phyloP scores from a whole-genome alignment of 1,140 invertebrate species.

The Drosophila tropicalis region DNA sequence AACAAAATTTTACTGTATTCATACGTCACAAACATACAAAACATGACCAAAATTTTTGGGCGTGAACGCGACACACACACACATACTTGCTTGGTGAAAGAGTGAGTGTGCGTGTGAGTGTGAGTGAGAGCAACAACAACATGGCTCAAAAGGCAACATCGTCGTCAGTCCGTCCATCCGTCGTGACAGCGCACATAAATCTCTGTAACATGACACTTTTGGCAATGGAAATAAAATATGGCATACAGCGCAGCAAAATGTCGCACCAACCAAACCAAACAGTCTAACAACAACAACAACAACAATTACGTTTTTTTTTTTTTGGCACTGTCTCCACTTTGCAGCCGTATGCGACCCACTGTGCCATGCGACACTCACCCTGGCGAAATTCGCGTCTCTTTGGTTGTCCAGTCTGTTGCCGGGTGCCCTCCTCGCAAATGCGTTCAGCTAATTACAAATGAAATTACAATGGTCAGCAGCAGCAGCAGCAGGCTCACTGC shows the following conservation, averaged over 20 bases:
- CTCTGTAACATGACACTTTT: conserved; percentile 83
- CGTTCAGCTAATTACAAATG: conserved; percentile 80
- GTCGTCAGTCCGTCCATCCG: conserved; percentile 16
- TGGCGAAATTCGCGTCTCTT: background rate
- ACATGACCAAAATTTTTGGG: conserved; percentile 80
- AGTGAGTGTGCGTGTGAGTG: conserved; percentile 16
- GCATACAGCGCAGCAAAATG: conserved; percentile 78
- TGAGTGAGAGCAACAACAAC: conserved; percentile 36
- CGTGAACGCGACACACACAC: conserved; percentile 57
- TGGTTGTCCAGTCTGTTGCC: background rate
- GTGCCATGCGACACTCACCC: conserved; percentile 57
- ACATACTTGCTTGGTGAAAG: conserved; percentile 13
- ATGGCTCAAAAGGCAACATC: conserved; percentile 53
- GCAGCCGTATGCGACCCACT: conserved; percentile 49
- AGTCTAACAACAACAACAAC: conserved; percentile 8
- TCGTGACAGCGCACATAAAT: conserved; percentile 81
- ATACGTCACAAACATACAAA: conserved; percentile 62
- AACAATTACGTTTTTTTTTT: conserved; percentile 16
- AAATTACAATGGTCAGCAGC: conserved; percentile 67
- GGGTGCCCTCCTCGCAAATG: conserved; percentile 48
- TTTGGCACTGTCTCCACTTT: conserved; percentile 43
- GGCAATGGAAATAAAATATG: conserved; percentile 83
- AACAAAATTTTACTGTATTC: conserved; percentile 41
- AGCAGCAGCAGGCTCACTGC: conserved; percentile 31
- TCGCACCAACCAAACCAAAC: conserved; percentile 55